phyloP scores from a whole-genome alignment of 2,797 vertebrate genomes.

The Microctenopoma lineatum region DNA sequence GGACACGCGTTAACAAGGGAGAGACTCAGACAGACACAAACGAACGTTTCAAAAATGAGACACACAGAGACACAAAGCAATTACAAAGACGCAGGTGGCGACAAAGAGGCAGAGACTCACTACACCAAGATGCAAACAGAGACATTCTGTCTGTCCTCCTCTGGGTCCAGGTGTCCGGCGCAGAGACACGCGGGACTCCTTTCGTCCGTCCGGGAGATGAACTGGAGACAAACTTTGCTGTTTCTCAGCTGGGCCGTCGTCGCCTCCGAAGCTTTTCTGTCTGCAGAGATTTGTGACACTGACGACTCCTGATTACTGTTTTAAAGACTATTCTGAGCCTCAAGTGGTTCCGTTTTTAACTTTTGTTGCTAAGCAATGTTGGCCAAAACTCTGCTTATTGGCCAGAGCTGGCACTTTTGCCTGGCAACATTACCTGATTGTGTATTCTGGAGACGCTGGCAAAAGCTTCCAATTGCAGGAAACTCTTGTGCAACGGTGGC shows the following conservation, averaged over 20 bases:
- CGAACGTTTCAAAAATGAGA: no score
- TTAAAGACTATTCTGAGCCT: constrained; percentile 70
- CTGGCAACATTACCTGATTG: constrained; percentile 79
- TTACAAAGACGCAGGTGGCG: no score
- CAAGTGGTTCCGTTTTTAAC: constrained; percentile 72
- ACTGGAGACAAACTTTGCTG: constrained; percentile 20
- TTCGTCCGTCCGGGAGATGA: neutral
- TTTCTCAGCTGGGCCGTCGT: constrained; percentile 6
- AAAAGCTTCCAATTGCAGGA: constrained; percentile 63
- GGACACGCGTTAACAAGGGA: no score
- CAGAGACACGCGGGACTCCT: no score
- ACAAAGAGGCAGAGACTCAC: neutral
- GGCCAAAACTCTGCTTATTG: constrained; percentile 77
- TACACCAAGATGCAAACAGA: neutral
- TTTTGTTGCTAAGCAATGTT: constrained; percentile 80
- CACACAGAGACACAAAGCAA: no score
- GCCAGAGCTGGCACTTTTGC: constrained; percentile 69
- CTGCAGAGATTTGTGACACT: constrained; percentile 45
- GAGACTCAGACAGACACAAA: no score
- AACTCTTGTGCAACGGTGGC: constrained; percentile 40
- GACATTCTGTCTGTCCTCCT: no score
- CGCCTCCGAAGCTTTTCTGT: constrained; percentile 30
- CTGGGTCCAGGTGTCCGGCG: neutral
- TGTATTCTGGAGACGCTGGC: constrained; percentile 71
- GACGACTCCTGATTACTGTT: constrained; percentile 58